These are phyloP conservation scores for Scaptomyza montana DNA, from an alignment of 1,140 invertebrate genomes.

Conservation along the genomic window DNA sequence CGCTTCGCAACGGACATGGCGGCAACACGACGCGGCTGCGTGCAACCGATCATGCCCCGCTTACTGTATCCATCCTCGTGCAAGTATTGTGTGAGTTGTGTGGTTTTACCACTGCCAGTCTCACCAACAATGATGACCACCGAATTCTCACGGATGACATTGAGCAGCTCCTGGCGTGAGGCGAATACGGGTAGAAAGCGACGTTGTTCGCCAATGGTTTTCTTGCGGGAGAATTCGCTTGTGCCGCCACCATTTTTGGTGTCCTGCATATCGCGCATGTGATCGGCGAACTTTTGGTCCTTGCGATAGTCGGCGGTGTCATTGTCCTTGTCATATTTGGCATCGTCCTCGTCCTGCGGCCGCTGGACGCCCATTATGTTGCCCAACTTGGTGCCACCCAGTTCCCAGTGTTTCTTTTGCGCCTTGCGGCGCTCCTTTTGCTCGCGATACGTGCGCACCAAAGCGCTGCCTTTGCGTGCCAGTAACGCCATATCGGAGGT, in stretches of 20 bases:
- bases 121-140: conserved; percentile 99
- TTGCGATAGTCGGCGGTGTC: conserved; percentile 91
- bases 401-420: conserved; percentile 99
- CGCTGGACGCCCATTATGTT: conserved; percentile 98
- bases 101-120: conserved; percentile 99
- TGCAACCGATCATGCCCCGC: conserved; percentile 97
- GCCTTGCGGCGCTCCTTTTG: conserved; percentile 98
- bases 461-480: conserved; percentile 96
- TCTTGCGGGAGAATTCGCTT: conserved; percentile 95
- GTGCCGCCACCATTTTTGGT: conserved; percentile 88
- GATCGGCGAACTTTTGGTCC: conserved; percentile 98
- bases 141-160: conserved; percentile 97
- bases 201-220: conserved; percentile 94
- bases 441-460: conserved; percentile 96
- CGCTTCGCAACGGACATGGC: conserved; percentile 99
- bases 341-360: conserved; percentile 90
- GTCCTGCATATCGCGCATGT: conserved; percentile 89
- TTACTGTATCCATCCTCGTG: conserved; percentile 98
- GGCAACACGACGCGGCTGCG: conserved; percentile 96
- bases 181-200: conserved; percentile 98
- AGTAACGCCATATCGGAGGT: conserved; percentile 99
- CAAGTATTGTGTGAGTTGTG: conserved; percentile 98
- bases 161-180: conserved; percentile 95
- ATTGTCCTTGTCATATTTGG: conserved; percentile 85
- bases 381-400: conserved; percentile 97